Evolutionary conservation across 2,113 vertebrate genomes (phyloP).

Genomic region (Aptenodytes forsteri): DNA sequence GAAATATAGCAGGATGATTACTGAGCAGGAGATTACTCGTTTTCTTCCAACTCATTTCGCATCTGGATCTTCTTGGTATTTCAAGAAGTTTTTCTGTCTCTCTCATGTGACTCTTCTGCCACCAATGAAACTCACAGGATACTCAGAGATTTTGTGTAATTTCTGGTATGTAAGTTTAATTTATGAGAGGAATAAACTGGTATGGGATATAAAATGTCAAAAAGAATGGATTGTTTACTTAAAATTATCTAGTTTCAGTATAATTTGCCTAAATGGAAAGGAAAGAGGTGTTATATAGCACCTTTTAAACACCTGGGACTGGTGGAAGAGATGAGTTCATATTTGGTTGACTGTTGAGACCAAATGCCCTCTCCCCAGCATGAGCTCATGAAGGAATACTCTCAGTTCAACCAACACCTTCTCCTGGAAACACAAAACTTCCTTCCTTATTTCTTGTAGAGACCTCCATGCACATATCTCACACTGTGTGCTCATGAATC

Average conservation of each 20-base stretch:
- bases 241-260: not conserved
- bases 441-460: not conserved
- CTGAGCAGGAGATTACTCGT: not conserved
- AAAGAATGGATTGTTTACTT: not conserved
- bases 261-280: not conserved
- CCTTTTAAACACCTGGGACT: not conserved
- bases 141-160: not conserved
- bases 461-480: not conserved
- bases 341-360: not conserved
- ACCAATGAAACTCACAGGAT: not conserved
- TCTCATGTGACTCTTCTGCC: not conserved
- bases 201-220: not conserved
- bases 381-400: not conserved
- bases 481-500: not conserved
- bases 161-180: not conserved
- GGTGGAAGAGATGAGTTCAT: not conserved
- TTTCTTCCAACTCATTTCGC: not conserved
- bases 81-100: not conserved
- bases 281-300: not conserved
- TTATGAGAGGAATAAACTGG: not conserved
- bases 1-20: not conserved
- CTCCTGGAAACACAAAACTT: not conserved
- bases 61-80: not conserved
- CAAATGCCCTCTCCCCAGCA: not conserved
- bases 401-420: not conserved